phyloP scores from a whole-genome alignment of 2,888 invertebrate genomes.

The Rhodophaea formosa region DNA sequence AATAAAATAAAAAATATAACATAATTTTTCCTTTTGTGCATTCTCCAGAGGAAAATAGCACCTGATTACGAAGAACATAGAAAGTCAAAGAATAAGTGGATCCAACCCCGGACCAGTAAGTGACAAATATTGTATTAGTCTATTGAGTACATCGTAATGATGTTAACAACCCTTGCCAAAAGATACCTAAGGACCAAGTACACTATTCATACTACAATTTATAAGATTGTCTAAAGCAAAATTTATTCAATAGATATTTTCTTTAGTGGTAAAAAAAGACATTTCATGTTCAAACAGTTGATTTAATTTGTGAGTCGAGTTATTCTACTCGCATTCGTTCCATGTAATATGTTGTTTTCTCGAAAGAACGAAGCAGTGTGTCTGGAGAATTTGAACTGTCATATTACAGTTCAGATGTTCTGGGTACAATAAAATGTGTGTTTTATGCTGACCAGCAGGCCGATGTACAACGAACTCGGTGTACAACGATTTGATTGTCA shows the following conservation, averaged over 20 bases:
- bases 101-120: no score
- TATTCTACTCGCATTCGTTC: slow-evolving; percentile 31
- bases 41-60: no score
- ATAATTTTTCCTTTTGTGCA: no score
- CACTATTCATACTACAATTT: background rate
- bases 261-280: slow-evolving; percentile 44
- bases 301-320: slow-evolving; percentile 44
- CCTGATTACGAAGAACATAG: no score
- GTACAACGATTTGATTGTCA: no score
- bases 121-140: no score
- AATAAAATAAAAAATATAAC: no score
- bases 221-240: background rate
- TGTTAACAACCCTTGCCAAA: background rate
- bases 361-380: slow-evolving; percentile 33
- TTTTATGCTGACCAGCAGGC: no score
- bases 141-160: background rate
- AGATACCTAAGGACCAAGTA: background rate
- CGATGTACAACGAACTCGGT: no score
- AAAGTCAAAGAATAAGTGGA: no score
- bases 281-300: slow-evolving; percentile 46
- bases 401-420: slow-evolving; percentile 1
- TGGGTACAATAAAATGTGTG: no score
- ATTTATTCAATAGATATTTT: slow-evolving; percentile 17
- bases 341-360: slow-evolving; percentile 34
- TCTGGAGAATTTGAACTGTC: slow-evolving; percentile 40